phyloP scores from a whole-genome alignment of 2,797 vertebrate species.

The Picus viridis region DNA sequence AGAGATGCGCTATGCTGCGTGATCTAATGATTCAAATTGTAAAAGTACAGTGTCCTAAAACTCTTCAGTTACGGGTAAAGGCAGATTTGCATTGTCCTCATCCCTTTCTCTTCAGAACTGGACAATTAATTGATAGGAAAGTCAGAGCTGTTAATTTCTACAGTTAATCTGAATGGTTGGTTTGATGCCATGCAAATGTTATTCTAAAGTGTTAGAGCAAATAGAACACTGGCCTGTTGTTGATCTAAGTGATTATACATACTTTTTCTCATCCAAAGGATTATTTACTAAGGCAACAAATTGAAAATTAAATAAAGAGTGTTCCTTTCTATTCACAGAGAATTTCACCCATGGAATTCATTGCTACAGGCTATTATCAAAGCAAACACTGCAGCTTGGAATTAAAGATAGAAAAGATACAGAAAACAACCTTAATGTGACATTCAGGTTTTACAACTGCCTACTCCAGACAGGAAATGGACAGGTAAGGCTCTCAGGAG shows the following conservation, averaged over 20 bases:
- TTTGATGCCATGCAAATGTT: constrained; percentile 60
- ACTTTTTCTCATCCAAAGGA: constrained; percentile 54
- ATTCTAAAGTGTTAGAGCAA: constrained; percentile 57
- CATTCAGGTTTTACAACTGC: constrained; percentile 29
- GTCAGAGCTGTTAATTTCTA: constrained; percentile 44
- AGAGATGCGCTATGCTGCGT: no score
- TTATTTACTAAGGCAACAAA: constrained; percentile 64
- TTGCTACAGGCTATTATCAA: constrained; percentile 11
- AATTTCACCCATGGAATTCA: not conserved
- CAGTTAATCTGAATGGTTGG: constrained; percentile 18
- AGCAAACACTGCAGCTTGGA: not conserved
- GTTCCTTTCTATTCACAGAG: not conserved
- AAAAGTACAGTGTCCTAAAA: not conserved
- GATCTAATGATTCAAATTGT: not conserved
- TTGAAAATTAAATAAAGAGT: constrained; percentile 18
- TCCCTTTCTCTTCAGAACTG: constrained; percentile 31
- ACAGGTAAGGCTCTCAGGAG: constrained; percentile 28
- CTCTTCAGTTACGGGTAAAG: not conserved
- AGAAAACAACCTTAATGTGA: constrained; percentile 21
- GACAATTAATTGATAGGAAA: constrained; percentile 36
- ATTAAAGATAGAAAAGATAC: not conserved
- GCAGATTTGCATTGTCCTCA: not conserved
- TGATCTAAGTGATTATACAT: constrained; percentile 66
- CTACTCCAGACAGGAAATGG: not conserved
- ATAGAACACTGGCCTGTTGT: constrained; percentile 52